Base-by-base conservation (phyloP, 23 tunicate genomes). In the Halocynthia aurantium region DNA sequence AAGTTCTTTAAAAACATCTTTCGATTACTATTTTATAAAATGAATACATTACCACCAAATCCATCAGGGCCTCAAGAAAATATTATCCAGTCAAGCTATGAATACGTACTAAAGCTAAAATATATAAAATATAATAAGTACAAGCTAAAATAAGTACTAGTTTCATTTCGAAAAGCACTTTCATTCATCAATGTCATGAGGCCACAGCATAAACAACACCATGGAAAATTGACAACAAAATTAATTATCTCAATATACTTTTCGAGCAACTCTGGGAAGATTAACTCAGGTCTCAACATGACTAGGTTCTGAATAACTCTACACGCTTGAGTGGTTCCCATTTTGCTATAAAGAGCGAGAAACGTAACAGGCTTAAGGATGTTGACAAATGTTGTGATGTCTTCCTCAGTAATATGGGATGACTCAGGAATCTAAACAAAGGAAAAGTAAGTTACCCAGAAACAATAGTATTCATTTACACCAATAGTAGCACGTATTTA, bases 331-430 rank as follows among this genome's bases (percentile, higher is more conserved):
- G 69, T 50, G 10, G 92, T 54, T n/a, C 82, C 86, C 7, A 76
- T 52, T 79, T 92, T 92, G 76, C 82, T 75, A 77, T 77, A 92
- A 17, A 92, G 62, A 7, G 87, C 67, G 52, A 92, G 22, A 1
- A 92, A 69, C 52, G 92, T 77, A 52, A 82, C 98, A 50, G 98
- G 98, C 60, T 86, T 86, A 15, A 92, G 53, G 22, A 86, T 82
- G 20, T 55, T 44, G 7, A 92, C 98, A 75, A 92, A 82, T 56
- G 78, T 69, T 52, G 67, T 83, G 74, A 92, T 92, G 13, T 86
- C 84, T 15, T 53, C 80, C 78, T 92, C 98, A 55, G 56, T 66
- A 51, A 92, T 78, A 44, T 76, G 53, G 75, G 82, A 88, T 10
- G 83, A 67, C 22, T 78, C 74, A 13, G 98, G 98, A 51, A 80